These are phyloP conservation scores for Orycteropus afer DNA, from an alignment of 2,113 vertebrate genomes.

Conservation along the genomic window DNA sequence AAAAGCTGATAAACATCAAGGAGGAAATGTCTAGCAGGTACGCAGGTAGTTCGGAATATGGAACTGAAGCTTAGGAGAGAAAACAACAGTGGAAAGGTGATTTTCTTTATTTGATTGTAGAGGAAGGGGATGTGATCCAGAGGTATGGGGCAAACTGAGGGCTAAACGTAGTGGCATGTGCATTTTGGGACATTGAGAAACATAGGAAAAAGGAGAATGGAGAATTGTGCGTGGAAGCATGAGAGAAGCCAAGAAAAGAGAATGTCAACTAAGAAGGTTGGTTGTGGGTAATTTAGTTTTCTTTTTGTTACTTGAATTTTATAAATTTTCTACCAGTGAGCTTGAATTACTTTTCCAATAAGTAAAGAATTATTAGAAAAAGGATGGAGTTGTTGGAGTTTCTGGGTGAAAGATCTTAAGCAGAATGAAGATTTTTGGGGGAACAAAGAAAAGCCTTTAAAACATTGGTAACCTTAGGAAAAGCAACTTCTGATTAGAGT, in stretches of 20 bases:
- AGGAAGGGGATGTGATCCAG: not conserved
- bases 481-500: conserved; percentile 2
- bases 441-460: not conserved
- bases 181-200: conserved; percentile 7
- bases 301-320: conserved; percentile 1
- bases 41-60: not conserved
- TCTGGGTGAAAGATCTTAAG: conserved; percentile 16
- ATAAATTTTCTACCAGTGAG: not conserved
- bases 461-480: not conserved
- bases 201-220: not conserved
- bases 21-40: not conserved
- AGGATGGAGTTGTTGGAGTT: not conserved
- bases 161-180: not conserved
- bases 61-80: conserved; percentile 34
- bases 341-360: conserved; percentile 37
- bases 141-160: not conserved
- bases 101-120: not conserved
- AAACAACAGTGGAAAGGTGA: not conserved
- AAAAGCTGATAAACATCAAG: conserved; percentile 9
- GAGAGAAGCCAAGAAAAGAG: not conserved
- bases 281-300: not conserved
- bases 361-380: conserved; percentile 28
- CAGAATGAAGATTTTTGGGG: not conserved
- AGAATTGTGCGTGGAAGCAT: conserved; percentile 2
- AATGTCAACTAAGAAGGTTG: conserved; percentile 16